Base-by-base conservation (phyloP, 2,888 invertebrate genomes). In the Dusona sp. region DNA sequence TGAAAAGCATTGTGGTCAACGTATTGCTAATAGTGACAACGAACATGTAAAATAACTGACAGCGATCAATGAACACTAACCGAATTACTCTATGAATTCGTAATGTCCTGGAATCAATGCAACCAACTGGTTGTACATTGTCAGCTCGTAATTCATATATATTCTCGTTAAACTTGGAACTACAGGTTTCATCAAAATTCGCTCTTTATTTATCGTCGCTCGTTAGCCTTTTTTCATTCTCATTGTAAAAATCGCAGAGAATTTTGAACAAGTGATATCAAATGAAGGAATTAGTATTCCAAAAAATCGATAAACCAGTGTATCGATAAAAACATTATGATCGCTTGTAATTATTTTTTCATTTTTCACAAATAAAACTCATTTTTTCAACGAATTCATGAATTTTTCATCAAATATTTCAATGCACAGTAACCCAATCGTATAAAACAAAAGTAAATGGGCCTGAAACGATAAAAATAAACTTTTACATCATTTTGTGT, bases 1-100 rank as follows among this genome's bases (percentile, higher is more conserved):
- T 9, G 13, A 33, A 51, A 22, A 51, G 54, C 51, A 36, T 72
- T 16, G n/a, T 54, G 19, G 29, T 8, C 22, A 11, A 36, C 42
- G 4, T n/a, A n/a, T 45, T n/a, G 42, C 11, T 64, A 29, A 75
- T 61, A 42, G 61, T 42, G 36, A 51, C 65, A 13, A 65, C 51
- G 38, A 51, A 19, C 73, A 38, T 16, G 29, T 45, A 51, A 54
- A 65, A n/a, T n/a, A n/a, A 19, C 57, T 45, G 68, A 45, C 65
- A 67, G 48, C 22, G 51, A 75, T 74, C 33, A 74, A 81, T 74
- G 57, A 67, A 75, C 74, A 54, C 54, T 81, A 57, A 82, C 33
- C 25, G 29, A 75, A 75, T 82, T 82, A 54, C 36, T 33, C 68
- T 36, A 75, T 82, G 68, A 75, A 68, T 82, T 45, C 67, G 68